Evolutionary conservation across 2,888 invertebrate species (phyloP), one percentile per base, ranked within the genome.

Genomic region (Melanargia galathea): DNA sequence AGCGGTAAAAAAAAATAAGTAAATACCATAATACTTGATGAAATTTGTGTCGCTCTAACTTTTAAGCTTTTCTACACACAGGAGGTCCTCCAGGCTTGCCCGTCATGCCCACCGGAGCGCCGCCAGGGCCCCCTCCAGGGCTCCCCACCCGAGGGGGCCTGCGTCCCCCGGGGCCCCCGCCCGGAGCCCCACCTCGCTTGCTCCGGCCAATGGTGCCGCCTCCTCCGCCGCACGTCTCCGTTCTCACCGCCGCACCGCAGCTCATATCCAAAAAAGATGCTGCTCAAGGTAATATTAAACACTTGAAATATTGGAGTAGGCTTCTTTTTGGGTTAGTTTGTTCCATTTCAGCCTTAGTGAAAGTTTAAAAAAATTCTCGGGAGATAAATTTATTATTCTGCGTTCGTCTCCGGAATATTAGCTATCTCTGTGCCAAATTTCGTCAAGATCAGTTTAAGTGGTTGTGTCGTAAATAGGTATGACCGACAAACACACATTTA

Each of bases 241-340:
- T 97, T 30, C 88, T 97, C 22, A 94, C 95, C 10, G 97, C 97
- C 0, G 97, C 95, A 0, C 97, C 97, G 13, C 96, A 96, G 77
- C 92, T 97, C 33, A 95, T 96, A 75, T 94, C 94, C 70, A 93
- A 96, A 66, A 94, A 94, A 73, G 95, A 94, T 65, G 93, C 93
- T 1, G 92, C 92, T 49, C 94, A 89, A 77, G 89, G 89, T 88
- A 63, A 54, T 16, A 16, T 33, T 26, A 5, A n/a, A 49, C 5
- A 26, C 7, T 48, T 11, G 2, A 16, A 20, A 22, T 46, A 46
- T 10, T 46, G 22, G n/a, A n/a, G n/a, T n/a, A n/a, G n/a, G n/a
- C n/a, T n/a, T n/a, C n/a, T n/a, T n/a, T n/a, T n/a, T n/a, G n/a
- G n/a, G n/a, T n/a, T n/a, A n/a, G n/a, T n/a, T n/a, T n/a, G n/a